These are phyloP conservation scores for Bradypodion ventrale DNA, from an alignment of 2,797 vertebrate species.

Conservation along the genomic window DNA sequence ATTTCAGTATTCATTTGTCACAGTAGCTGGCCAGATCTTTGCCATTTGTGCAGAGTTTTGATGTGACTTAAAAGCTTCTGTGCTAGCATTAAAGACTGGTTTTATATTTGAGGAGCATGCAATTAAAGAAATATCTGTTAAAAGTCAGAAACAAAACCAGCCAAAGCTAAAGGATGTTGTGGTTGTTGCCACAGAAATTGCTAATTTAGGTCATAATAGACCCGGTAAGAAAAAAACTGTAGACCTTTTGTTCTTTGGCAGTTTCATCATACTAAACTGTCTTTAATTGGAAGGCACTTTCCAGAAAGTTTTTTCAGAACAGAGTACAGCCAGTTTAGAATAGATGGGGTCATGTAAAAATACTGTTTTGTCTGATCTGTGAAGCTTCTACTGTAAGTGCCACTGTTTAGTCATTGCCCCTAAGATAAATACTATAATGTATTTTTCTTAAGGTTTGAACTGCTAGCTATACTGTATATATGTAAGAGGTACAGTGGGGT, in stretches of 20 bases:
- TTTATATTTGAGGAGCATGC: not conserved
- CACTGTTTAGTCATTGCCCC: not conserved
- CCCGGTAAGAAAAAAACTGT: not conserved
- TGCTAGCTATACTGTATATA: not conserved
- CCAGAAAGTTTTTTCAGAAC: not conserved
- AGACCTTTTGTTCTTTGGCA: not conserved
- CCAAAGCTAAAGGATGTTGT: conserved; percentile 20
- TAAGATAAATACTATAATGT: not conserved
- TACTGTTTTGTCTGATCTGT: not conserved
- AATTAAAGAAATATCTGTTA: not conserved
- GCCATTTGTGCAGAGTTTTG: not conserved
- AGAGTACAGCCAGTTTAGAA: not conserved
- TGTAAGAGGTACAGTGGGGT: not conserved
- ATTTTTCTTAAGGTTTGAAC: not conserved
- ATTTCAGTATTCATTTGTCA: not conserved
- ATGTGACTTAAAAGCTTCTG: not conserved
- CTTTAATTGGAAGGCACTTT: not conserved
- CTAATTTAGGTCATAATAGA: not conserved
- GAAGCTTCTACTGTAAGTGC: not conserved
- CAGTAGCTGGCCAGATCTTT: not conserved
- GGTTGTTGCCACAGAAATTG: not conserved
- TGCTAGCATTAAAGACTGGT: not conserved
- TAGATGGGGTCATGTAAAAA: not conserved
- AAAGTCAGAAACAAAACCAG: not conserved
- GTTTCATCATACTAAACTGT: not conserved